phyloP scores from a whole-genome alignment of 1,140 invertebrate genomes.

The Amphibalanus amphitrite region DNA sequence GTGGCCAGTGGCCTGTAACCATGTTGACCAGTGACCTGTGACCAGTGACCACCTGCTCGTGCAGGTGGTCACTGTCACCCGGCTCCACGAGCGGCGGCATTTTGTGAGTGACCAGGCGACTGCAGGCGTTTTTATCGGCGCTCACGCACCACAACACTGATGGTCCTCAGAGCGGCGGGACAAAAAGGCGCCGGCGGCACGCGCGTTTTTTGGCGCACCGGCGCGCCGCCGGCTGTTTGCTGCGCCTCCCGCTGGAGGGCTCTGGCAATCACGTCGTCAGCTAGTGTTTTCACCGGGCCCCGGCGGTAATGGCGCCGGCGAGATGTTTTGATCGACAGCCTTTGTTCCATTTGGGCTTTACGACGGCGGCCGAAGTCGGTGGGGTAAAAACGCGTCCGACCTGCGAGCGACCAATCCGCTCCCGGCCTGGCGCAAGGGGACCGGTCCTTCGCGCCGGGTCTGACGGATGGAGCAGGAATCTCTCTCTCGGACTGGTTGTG shows the following conservation, averaged over 20 bases:
- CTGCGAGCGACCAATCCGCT: too few relatives aligned
- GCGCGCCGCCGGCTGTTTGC: not conserved
- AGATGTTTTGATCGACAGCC: not conserved
- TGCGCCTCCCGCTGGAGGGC: not conserved
- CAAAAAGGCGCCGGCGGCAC: not conserved
- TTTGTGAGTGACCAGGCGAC: not conserved
- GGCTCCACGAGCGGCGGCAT: too few relatives aligned
- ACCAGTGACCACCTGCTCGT: too few relatives aligned
- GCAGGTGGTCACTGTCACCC: too few relatives aligned
- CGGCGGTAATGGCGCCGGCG: not conserved
- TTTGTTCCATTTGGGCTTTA: not conserved
- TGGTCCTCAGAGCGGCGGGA: not conserved
- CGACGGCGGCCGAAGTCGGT: not conserved
- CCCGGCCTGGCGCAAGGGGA: too few relatives aligned
- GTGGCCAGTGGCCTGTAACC: too few relatives aligned
- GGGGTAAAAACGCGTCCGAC: not conserved
- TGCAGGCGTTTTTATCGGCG: not conserved
- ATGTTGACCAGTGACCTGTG: too few relatives aligned
- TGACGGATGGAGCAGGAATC: too few relatives aligned
- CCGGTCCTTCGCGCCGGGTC: too few relatives aligned
- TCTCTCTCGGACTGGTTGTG: too few relatives aligned
- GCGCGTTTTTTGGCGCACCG: not conserved
- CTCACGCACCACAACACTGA: not conserved
- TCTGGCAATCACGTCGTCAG: not conserved
- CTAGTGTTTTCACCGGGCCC: not conserved